phyloP scores from a whole-genome alignment of 2,888 invertebrate species.

The Neuroscelio doddi region DNA sequence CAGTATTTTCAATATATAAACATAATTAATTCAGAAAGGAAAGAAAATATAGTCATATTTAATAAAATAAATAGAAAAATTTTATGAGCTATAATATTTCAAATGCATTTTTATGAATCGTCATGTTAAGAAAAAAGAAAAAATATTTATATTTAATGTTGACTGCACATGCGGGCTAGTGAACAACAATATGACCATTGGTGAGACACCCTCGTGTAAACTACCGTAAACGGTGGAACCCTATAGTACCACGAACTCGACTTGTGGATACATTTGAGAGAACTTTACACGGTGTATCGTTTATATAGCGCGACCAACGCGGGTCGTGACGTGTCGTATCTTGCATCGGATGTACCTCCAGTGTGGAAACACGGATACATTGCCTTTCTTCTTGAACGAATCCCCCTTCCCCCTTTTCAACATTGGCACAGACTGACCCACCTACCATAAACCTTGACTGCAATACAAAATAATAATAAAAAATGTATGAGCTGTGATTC shows the following conservation, averaged over 20 bases:
- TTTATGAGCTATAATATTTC: no score
- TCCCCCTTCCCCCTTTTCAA: slow-evolving; percentile 19
- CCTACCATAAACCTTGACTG: no score
- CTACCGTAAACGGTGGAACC: slow-evolving; percentile 52
- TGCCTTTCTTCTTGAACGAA: slow-evolving; percentile 30
- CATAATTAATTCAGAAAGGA: no score
- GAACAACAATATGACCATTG: slow-evolving; percentile 62
- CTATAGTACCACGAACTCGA: slow-evolving; percentile 54
- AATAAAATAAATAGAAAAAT: no score
- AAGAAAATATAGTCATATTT: no score
- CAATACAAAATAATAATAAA: slow-evolving; percentile 1
- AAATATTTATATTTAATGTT: slow-evolving; percentile 63
- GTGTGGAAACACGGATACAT: slow-evolving; percentile 71
- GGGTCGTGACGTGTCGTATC: slow-evolving; percentile 70
- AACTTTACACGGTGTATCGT: slow-evolving; percentile 63
- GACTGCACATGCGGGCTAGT: slow-evolving; percentile 57
- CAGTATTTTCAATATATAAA: no score
- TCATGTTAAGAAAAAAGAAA: no score
- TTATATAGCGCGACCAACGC: slow-evolving; percentile 62
- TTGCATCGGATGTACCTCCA: slow-evolving; percentile 71
- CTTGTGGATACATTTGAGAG: slow-evolving; percentile 57
- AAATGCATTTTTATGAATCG: no score
- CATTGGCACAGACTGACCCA: slow-evolving; percentile 7
- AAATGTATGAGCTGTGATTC: not conserved
- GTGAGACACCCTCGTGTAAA: slow-evolving; percentile 61